Conservation (phyloP, 2,113 vertebrate genomes). For the Chrysochloris asiatica region DNA sequence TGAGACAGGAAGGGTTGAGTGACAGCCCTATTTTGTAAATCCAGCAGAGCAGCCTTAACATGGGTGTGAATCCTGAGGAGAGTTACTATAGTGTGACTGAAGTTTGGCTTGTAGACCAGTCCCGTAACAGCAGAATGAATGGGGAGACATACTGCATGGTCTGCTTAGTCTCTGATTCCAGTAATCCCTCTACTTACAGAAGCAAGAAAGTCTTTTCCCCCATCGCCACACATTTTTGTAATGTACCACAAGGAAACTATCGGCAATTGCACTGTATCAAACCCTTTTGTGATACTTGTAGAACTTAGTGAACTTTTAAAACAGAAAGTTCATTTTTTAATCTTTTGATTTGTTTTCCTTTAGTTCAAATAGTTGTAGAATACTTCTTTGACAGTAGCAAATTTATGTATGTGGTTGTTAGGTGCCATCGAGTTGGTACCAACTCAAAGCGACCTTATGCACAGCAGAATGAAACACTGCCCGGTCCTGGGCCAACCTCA, state of each 20-base stretch:
- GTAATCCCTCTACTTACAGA: constrained; percentile 44
- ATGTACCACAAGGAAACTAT: constrained; percentile 41
- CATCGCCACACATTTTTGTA: not conserved
- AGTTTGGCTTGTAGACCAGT: not conserved
- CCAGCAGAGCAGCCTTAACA: constrained; percentile 51
- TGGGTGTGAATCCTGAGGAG: not conserved
- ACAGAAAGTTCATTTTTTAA: constrained; percentile 66
- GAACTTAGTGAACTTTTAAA: constrained; percentile 65
- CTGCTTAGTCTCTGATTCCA: constrained; percentile 12
- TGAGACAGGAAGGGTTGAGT: constrained; percentile 1
- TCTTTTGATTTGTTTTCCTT: constrained; percentile 60
- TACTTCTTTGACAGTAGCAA: constrained; percentile 77
- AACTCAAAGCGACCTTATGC: no score
- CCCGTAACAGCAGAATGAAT: not conserved
- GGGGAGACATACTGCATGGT: not conserved
- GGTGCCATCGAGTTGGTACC: no score
- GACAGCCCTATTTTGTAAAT: not conserved
- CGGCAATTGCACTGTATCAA: constrained; percentile 77
- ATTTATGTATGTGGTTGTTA: constrained; percentile 79
- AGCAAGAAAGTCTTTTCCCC: not conserved
- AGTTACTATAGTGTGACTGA: constrained; percentile 3
- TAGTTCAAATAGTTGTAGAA: constrained; percentile 65
- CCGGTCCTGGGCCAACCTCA: no score
- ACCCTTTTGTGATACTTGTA: constrained; percentile 72
- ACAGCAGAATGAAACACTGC: no score